Percentiles rank a stretch among this genome's conserved stretches.
These are phyloP conservation scores for Mesitornis unicolor DNA, from an alignment of 2,113 vertebrate genomes.

Conservation along the genomic window DNA sequence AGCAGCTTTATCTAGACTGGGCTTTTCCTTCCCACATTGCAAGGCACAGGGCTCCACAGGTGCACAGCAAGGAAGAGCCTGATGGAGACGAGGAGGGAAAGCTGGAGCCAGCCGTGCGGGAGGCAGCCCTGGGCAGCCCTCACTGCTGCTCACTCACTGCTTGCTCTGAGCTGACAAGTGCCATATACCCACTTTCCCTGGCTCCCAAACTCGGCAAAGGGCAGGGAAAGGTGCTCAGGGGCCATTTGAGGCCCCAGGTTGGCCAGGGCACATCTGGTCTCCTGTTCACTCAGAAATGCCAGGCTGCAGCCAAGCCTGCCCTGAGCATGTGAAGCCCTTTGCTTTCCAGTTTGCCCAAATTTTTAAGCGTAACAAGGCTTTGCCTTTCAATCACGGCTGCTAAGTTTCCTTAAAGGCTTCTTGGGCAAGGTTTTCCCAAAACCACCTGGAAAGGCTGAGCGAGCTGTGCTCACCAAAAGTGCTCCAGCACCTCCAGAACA, in stretches of 20 bases:
- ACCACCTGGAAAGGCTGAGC: background rate
- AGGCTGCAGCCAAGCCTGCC: background rate
- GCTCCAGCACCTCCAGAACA: background rate
- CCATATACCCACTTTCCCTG: fast-evolving
- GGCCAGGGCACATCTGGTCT: background rate
- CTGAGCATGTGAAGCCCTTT: background rate
- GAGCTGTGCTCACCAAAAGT: fast-evolving
- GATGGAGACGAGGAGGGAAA: background rate
- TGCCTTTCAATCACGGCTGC: background rate
- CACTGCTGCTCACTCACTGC: background rate
- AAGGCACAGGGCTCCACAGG: background rate
- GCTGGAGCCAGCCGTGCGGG: fast-evolving
- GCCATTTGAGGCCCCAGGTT: background rate
- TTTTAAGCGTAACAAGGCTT: fast-evolving
- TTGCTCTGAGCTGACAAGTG: background rate
- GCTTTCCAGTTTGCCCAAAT: background rate
- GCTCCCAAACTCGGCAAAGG: background rate
- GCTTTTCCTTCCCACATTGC: background rate
- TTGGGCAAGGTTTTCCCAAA: background rate
- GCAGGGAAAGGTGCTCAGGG: background rate
- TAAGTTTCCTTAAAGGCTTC: background rate
- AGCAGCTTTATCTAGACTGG: background rate
- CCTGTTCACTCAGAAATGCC: background rate
- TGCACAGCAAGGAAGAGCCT: background rate
- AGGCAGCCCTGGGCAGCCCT: background rate